Evolutionary conservation across 1,140 invertebrate genomes (phyloP).

Genomic region (Chelonus insularis): DNA sequence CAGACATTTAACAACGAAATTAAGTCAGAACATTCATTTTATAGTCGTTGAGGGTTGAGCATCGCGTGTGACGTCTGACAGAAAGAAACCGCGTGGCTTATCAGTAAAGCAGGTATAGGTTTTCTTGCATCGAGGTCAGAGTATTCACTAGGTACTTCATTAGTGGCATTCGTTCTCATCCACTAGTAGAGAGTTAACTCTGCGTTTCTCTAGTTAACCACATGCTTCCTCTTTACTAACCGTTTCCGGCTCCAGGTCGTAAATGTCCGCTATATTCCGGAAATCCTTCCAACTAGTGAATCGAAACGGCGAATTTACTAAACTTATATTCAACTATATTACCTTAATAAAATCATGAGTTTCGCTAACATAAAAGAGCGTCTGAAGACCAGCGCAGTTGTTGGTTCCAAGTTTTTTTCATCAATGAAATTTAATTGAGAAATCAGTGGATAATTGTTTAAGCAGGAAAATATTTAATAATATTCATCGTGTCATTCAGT

Average conservation of each 20-base stretch:
- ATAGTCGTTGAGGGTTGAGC: slow-evolving; percentile 6
- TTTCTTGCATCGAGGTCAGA: not conserved
- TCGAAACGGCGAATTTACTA: not conserved
- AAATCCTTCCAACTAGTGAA: not conserved
- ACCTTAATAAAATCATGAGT: not conserved
- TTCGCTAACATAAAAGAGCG: too few relatives aligned
- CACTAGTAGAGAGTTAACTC: not conserved
- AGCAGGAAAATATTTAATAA: too few relatives aligned
- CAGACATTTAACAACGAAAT: slow-evolving; percentile 22
- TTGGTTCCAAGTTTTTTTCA: too few relatives aligned
- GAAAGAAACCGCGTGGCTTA: slow-evolving; percentile 21
- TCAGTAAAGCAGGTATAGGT: slow-evolving; percentile 5
- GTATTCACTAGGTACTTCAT: slow-evolving; percentile 8
- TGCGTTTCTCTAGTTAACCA: not conserved
- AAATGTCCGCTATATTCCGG: slow-evolving; percentile 1
- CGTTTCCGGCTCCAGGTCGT: not conserved
- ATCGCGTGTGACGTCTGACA: slow-evolving; percentile 26
- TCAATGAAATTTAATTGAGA: too few relatives aligned
- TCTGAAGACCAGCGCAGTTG: too few relatives aligned
- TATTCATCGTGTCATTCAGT: too few relatives aligned
- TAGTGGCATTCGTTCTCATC: not conserved
- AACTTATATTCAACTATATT: not conserved
- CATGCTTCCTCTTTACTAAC: not conserved
- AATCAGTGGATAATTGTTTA: too few relatives aligned
- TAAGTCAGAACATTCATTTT: slow-evolving; percentile 26